Conservation (phyloP, 2,113 vertebrate genomes). For the Hemiprocne comata region DNA sequence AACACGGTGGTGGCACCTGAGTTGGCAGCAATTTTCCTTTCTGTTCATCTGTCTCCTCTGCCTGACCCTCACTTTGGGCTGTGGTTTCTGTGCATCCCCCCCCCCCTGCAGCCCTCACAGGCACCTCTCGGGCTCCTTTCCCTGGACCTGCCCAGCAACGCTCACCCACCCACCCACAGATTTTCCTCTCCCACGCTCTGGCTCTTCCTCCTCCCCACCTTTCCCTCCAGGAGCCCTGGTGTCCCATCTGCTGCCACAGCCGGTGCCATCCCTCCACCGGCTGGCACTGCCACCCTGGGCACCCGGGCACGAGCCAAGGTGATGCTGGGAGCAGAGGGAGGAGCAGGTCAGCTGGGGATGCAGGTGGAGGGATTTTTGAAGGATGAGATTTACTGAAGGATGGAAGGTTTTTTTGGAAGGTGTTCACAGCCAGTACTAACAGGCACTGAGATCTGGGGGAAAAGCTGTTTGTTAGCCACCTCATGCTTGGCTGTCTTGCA, state of each 20-base stretch:
- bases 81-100: accelerated
- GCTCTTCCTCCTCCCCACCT: background rate
- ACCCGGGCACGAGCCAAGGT: accelerated
- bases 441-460: accelerated
- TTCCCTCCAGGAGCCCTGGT: background rate
- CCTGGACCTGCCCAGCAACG: accelerated
- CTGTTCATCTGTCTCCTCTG: background rate
- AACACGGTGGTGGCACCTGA: accelerated
- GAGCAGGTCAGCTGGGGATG: background rate
- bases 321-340: background rate
- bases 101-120: background rate
- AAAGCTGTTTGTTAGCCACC: background rate
- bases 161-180: accelerated
- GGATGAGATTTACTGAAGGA: background rate
- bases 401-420: background rate
- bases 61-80: background rate
- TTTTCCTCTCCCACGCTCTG: background rate
- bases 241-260: background rate
- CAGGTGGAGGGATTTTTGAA: accelerated
- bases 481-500: accelerated
- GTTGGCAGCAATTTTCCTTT: background rate
- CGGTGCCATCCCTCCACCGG: accelerated
- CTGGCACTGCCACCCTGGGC: accelerated
- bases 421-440: background rate
- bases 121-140: background rate